A percentile compares a stretch with the other conserved stretches of the same genome.
Evolutionary conservation across 1,140 invertebrate genomes (phyloP).

Genomic region (Macrobrachium nipponense): DNA sequence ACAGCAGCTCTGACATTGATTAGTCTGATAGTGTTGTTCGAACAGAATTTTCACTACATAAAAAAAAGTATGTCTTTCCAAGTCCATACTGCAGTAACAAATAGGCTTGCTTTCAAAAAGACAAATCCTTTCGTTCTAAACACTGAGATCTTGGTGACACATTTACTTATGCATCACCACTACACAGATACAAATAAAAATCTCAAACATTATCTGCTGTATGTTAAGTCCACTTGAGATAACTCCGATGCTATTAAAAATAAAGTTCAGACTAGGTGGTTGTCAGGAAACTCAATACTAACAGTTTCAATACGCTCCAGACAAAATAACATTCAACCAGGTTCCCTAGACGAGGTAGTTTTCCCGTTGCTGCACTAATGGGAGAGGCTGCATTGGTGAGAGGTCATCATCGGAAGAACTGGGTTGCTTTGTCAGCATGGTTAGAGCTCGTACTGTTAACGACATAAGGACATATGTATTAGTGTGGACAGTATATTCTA

Average conservation of each 20-base stretch:
- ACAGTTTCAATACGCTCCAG: background rate
- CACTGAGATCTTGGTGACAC: too few species aligned
- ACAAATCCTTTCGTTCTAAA: too few species aligned
- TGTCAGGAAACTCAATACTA: background rate
- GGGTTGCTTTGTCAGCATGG: conserved; percentile 76
- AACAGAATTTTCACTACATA: too few species aligned
- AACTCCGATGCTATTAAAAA: background rate
- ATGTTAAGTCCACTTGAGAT: too few species aligned
- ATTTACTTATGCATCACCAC: too few species aligned
- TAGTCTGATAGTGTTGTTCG: too few species aligned
- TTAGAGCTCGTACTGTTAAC: conserved; percentile 79
- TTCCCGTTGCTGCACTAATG: conserved; percentile 85
- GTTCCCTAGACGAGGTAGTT: conserved; percentile 79
- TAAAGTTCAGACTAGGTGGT: background rate
- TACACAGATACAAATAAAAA: too few species aligned
- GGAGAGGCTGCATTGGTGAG: conserved; percentile 77
- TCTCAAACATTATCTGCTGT: too few species aligned
- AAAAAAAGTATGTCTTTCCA: too few species aligned
- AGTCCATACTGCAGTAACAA: too few species aligned
- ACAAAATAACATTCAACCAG: conserved; percentile 23
- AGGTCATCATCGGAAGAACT: conserved; percentile 75
- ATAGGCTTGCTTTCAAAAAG: too few species aligned
- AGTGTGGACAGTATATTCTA: background rate
- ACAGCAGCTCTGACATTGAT: too few species aligned
- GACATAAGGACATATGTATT: background rate